Percentiles rank a stretch among this genome's conserved stretches.
These are phyloP conservation scores for Cataglyphis albicans DNA, from an alignment of 2,888 invertebrate genomes.

Conservation along the genomic window DNA sequence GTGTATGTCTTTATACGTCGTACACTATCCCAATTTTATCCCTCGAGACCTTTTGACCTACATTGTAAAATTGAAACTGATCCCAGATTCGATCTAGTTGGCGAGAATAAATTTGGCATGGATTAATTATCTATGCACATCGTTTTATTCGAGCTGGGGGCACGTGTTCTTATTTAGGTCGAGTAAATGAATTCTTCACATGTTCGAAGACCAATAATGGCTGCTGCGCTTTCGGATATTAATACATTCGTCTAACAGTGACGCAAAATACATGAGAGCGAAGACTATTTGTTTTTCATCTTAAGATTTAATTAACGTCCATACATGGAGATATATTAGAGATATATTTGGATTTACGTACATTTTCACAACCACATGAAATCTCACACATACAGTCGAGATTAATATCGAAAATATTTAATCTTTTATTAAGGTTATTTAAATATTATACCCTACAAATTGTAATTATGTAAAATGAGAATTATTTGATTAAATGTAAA, in stretches of 20 bases:
- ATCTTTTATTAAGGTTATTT: neutral
- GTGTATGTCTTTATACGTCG: conserved; percentile 22
- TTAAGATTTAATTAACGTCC: conserved; percentile 51
- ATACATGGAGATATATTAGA: conserved; percentile 14
- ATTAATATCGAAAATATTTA: conserved; percentile 24
- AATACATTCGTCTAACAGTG: conserved; percentile 28
- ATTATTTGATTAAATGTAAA: neutral
- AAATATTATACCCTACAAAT: neutral
- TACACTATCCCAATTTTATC: conserved; percentile 53
- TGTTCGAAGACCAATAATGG: neutral
- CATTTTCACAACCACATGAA: conserved; percentile 19
- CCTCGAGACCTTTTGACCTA: conserved; percentile 51
- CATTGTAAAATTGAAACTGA: conserved; percentile 18
- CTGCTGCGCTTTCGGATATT: conserved; percentile 35
- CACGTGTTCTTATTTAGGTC: conserved; percentile 51
- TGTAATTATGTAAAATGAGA: conserved; percentile 1
- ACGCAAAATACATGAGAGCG: conserved; percentile 45
- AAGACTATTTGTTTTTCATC: conserved; percentile 56
- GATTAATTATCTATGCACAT: conserved; percentile 47
- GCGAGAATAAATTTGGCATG: conserved; percentile 41
- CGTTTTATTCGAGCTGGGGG: conserved; percentile 38
- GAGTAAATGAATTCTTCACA: conserved; percentile 54
- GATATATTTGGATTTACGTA: conserved; percentile 22
- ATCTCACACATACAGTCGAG: neutral
- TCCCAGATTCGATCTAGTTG: conserved; percentile 21